Base-by-base conservation (phyloP, 1,140 invertebrate species). In the Galendromus occidentalis region DNA sequence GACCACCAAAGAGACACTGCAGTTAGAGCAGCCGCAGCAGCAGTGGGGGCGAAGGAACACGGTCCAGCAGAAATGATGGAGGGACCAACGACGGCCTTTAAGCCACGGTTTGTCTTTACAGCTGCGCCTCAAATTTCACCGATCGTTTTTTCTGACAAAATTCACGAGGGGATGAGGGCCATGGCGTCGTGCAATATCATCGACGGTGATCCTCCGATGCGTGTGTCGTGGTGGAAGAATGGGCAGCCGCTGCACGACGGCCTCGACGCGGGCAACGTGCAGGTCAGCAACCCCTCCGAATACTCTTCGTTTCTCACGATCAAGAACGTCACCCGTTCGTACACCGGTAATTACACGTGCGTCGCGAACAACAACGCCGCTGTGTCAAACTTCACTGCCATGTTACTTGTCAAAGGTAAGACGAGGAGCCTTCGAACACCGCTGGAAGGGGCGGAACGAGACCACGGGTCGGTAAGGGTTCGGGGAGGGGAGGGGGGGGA, bases 1-100 rank as follows among this genome's bases (percentile, higher is more conserved):
- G 33, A 39, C 33, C n/a, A n/a, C n/a, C 33, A 39, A 39, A 39
- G 4, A 39, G 33, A 9, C 33, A 39, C 33, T 9, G 33, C 33
- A 39, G 4, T 39, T 4, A 39, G 33, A 9, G 33, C 9, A 9
- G 33, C 4, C 4, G 9, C 33, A 9, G 33, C 33, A 39, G n/a
- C n/a, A n/a, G n/a, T n/a, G n/a, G n/a, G n/a, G n/a, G n/a, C n/a
- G n/a, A n/a, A n/a, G n/a, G n/a, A n/a, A n/a, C n/a, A n/a, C n/a
- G n/a, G n/a, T n/a, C 33, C 33, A 39, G 33, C 33, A 39, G 33
- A 4, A 9, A 39, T 4, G 33, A 39, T 9, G 33, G 33, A 39
- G 4, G 33, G 94, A 94, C 75, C 83, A 91, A 70, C 89, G 93
- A 70, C 91, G 95, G 73, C 88, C 76, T 84, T 85, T 33, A 92